Base-by-base conservation (phyloP, 2,888 invertebrate genomes). In the Drosophila eohydei region DNA sequence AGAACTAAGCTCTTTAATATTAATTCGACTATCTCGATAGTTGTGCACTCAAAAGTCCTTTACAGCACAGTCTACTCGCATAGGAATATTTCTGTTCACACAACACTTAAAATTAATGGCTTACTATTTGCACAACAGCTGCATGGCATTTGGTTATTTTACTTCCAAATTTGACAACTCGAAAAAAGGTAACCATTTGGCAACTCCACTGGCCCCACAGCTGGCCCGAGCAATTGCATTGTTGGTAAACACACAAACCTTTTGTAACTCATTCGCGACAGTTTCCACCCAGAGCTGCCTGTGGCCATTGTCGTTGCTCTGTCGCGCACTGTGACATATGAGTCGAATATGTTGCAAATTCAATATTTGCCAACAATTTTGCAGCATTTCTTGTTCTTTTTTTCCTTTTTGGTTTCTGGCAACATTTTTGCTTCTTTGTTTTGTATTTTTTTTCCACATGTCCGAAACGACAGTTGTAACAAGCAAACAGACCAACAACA, bases 281-380 rank as follows among this genome's bases (percentile, higher is more conserved):
- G 63, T 55, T 58, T 5, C 28, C 41, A n/a, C 55, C 1, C 32
- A 6, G 16, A 54, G 52, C n/a, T 51, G 0, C 16, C 16, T 41
- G 12, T 52, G 44, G 63, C 62, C 62, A 71, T 66, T 75, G 77
- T 79, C 9, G 21, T 32, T 32, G 52, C 59, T 69, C 48, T 30
- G 28, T 8, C 4, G 28, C 46, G 46, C 50, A 11, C 55, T 87
- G 79, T 89, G 84, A 85, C 90, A 90, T 80, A 81, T 88, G 90
- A 85, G 83, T 82, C 90, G 91, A 91, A 89, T 89, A 91, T 91
- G 90, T 91, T 91, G 91, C 91, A 91, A 91, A 90, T 91, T 91
- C 91, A 91, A 91, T 91, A 91, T 91, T 91, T 91, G 88, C 91
- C 84, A 87, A 89, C 92, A 91, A 92, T 90, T 91, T 91, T 85